Conservation (phyloP, 2,797 vertebrate genomes). For the Vespertilio murinus region DNA sequence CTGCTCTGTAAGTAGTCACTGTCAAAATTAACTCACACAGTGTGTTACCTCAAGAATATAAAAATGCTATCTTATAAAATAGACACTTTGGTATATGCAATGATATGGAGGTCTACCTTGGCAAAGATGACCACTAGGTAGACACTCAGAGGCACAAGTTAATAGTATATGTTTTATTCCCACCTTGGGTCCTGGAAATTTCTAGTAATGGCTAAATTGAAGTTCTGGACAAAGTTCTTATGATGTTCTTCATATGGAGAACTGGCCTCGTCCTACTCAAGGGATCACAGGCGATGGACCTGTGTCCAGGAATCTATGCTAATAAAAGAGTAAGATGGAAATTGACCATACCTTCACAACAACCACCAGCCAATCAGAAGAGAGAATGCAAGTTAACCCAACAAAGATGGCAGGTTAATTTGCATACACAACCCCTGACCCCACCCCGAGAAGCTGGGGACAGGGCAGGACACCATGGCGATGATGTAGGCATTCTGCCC, state of each 20-base stretch:
- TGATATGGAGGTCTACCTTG: background rate
- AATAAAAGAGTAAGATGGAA: too few relatives aligned
- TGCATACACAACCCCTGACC: accelerated
- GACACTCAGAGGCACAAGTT: background rate
- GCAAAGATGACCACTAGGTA: background rate
- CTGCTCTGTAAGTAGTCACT: conserved; percentile 67
- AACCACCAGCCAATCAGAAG: too few relatives aligned
- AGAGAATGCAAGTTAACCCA: too few relatives aligned
- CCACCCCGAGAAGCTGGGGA: too few relatives aligned
- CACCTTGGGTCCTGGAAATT: background rate
- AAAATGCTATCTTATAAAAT: conserved; percentile 57
- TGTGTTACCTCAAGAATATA: conserved; percentile 70
- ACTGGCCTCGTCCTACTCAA: background rate
- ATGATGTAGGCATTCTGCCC: too few relatives aligned
- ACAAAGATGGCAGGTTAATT: too few relatives aligned
- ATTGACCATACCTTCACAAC: too few relatives aligned
- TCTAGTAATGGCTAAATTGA: background rate
- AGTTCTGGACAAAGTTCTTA: background rate
- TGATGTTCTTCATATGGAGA: accelerated
- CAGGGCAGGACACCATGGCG: too few relatives aligned
- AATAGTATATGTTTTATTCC: background rate
- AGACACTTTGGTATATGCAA: conserved; percentile 43
- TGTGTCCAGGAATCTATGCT: background rate
- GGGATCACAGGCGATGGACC: accelerated
- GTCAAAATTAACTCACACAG: conserved; percentile 73